Evolutionary conservation across 2,888 invertebrate genomes (phyloP).

Genomic region (Drosophila anomelani): DNA sequence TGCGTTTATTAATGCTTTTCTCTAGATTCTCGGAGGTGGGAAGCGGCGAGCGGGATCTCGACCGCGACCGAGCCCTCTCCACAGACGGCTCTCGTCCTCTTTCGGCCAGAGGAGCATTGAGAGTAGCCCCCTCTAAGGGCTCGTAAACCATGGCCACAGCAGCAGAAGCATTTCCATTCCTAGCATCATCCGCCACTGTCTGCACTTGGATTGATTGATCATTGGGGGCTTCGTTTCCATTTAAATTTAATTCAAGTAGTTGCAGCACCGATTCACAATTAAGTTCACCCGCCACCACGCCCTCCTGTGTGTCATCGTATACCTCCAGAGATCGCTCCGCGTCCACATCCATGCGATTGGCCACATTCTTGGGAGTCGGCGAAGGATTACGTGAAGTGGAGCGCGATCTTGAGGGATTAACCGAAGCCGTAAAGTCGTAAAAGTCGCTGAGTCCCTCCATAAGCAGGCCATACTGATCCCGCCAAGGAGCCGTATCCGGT

Average conservation of each 20-base stretch:
- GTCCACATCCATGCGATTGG: constrained; percentile 62
- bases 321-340: constrained; percentile 61
- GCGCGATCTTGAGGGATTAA: constrained; percentile 82
- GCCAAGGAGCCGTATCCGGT: constrained; percentile 80
- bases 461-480: constrained; percentile 77
- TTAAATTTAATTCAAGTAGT: constrained; percentile 60
- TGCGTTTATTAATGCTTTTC: constrained; percentile 56
- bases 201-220: constrained; percentile 49
- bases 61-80: constrained; percentile 20
- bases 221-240: constrained; percentile 9
- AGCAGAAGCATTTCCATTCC: constrained; percentile 36
- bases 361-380: constrained; percentile 75
- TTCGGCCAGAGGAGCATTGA: background rate
- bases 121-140: constrained; percentile 19
- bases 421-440: constrained; percentile 83
- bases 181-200: constrained; percentile 69
- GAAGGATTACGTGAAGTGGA: constrained; percentile 74
- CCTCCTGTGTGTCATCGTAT: constrained; percentile 70
- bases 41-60: constrained; percentile 65
- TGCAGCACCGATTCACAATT: constrained; percentile 66
- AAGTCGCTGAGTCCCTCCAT: constrained; percentile 84
- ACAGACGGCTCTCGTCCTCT: constrained; percentile 4
- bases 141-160: constrained; percentile 56
- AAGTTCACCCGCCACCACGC: constrained; percentile 51
- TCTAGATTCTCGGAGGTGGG: constrained; percentile 61